Evolutionary conservation across 2,888 invertebrate genomes (phyloP).

Genomic region (Keiferia lycopersicella): DNA sequence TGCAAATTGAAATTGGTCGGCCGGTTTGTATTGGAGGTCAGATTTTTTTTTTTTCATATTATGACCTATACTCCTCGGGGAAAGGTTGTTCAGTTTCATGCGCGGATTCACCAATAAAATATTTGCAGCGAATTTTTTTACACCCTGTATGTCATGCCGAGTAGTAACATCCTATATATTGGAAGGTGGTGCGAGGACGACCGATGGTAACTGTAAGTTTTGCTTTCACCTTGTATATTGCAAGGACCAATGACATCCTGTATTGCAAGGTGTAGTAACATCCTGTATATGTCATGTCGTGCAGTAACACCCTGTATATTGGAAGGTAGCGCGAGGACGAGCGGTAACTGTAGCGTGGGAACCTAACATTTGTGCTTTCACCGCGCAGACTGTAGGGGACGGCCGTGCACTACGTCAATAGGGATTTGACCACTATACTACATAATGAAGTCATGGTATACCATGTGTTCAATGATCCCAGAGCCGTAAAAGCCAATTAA

Average conservation of each 20-base stretch:
- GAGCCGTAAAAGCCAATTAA: too few species aligned
- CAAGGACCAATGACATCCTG: too few species aligned
- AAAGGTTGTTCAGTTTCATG: too few species aligned
- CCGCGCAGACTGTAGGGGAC: conserved; percentile 33
- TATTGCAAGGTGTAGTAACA: background rate
- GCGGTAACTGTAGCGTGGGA: conserved; percentile 49
- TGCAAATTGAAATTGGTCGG: too few species aligned
- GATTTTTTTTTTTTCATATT: too few species aligned
- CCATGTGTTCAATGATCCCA: too few species aligned
- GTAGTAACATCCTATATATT: background rate
- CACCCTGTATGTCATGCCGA: background rate
- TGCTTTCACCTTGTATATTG: too few species aligned
- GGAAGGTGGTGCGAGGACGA: conserved; percentile 15
- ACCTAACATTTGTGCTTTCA: conserved; percentile 53
- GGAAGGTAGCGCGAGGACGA: conserved; percentile 16
- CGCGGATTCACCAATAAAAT: too few species aligned
- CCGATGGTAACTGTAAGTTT: conserved; percentile 40
- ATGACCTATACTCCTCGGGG: too few species aligned
- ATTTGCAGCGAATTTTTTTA: too few species aligned
- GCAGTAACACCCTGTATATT: background rate
- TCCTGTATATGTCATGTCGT: background rate
- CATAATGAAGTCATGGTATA: too few species aligned
- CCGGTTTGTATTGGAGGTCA: too few species aligned
- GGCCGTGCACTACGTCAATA: background rate
- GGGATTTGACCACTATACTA: background rate